phyloP scores from a whole-genome alignment of 2,888 invertebrate species.

The Myopa testacea region DNA sequence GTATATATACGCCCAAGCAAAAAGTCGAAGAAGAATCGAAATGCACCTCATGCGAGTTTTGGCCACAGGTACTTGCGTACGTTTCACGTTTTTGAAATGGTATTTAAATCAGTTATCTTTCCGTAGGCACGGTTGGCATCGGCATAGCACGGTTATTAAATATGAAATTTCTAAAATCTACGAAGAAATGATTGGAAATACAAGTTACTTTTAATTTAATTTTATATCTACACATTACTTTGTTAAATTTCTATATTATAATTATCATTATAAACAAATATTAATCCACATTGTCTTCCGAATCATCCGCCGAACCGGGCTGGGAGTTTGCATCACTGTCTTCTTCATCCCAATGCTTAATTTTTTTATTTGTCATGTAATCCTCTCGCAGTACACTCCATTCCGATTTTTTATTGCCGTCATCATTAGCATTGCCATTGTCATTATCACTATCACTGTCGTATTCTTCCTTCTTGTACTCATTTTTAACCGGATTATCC shows the following conservation, averaged over 20 bases:
- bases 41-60: conserved; percentile 54
- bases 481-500: conserved; percentile 70
- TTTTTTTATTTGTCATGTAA: conserved; percentile 88
- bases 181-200: conserved; percentile 21
- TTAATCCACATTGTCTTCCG: conserved; percentile 44
- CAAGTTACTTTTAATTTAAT: neutral
- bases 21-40: conserved; percentile 66
- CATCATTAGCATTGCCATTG: conserved; percentile 41
- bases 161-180: conserved; percentile 54
- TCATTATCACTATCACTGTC: conserved; percentile 62
- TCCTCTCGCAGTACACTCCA: conserved; percentile 82
- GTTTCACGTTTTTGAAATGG: neutral
- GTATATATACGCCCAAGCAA: conserved; percentile 72
- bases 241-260: neutral
- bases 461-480: conserved; percentile 67
- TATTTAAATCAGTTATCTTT: neutral
- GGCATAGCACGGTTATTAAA: conserved; percentile 74
- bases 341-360: conserved; percentile 93
- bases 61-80: conserved; percentile 53
- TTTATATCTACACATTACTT: neutral
- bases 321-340: conserved; percentile 50
- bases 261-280: neutral
- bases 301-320: conserved; percentile 43
- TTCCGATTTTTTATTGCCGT: conserved; percentile 66
- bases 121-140: conserved; percentile 71